Percentiles rank a stretch among this genome's conserved stretches.
Evolutionary conservation across 2,797 vertebrate genomes (phyloP).

Genomic region (Galago senegalensis): DNA sequence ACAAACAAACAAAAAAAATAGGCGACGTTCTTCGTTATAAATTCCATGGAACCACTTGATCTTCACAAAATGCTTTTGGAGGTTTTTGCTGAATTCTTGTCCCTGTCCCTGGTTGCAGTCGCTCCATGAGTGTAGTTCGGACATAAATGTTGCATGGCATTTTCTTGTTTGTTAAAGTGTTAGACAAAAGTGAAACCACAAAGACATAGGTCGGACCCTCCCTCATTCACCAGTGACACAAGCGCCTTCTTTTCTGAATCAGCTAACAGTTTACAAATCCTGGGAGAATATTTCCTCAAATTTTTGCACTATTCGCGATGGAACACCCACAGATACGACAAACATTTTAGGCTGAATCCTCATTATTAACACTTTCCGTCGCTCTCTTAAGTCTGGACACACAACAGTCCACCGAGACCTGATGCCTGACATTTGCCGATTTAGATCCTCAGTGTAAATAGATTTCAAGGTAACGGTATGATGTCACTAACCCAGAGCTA

Average conservation of each 20-base stretch:
- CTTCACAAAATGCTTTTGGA: conserved; percentile 1
- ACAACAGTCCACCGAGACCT: background rate
- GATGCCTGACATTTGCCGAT: background rate
- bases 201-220: background rate
- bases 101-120: background rate
- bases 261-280: conserved; percentile 6
- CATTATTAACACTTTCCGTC: conserved; percentile 12
- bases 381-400: conserved; percentile 6
- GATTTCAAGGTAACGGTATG: background rate
- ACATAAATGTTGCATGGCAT: background rate
- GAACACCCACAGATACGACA: background rate
- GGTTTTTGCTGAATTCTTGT: conserved; percentile 51
- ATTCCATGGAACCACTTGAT: background rate
- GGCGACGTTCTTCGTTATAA: background rate
- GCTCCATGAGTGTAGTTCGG: background rate
- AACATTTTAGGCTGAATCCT: background rate
- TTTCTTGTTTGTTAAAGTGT: background rate
- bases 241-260: conserved; percentile 9
- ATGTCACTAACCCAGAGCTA: background rate
- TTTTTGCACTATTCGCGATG: background rate
- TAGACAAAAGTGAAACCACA: background rate
- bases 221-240: background rate
- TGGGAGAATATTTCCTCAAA: background rate
- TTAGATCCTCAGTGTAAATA: background rate
- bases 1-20: too few species aligned